Evolutionary conservation across 1,140 invertebrate genomes (phyloP).

Genomic region (Coenobita brevimanus): DNA sequence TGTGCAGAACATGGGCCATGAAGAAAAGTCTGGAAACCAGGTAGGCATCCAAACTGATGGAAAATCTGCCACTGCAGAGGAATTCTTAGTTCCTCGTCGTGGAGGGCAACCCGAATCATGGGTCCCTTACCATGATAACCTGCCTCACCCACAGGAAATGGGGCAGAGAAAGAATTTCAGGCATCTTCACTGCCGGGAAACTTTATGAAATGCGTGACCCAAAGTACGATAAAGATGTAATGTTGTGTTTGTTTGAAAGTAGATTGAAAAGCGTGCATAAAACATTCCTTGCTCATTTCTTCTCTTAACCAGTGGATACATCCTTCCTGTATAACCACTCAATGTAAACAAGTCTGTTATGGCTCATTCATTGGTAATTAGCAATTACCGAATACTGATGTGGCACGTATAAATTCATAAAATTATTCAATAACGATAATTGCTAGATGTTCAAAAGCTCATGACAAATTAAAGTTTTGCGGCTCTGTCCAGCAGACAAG

Average conservation of each 20-base stretch:
- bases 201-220: background rate
- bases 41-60: background rate
- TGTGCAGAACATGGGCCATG: background rate
- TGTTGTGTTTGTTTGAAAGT: constrained; percentile 49
- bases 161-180: too few species aligned
- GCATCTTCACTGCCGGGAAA: too few species aligned
- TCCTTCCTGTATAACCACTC: constrained; percentile 2
- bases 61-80: too few species aligned
- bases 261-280: constrained; percentile 56
- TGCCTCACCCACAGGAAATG: too few species aligned
- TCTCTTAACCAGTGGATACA: constrained; percentile 16
- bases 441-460: too few species aligned
- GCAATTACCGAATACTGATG: constrained; percentile 16
- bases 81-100: too few species aligned
- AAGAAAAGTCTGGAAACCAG: background rate
- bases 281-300: constrained; percentile 34
- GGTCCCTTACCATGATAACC: too few species aligned
- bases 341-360: background rate
- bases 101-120: too few species aligned
- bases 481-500: too few species aligned
- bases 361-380: constrained; percentile 9
- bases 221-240: background rate
- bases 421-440: too few species aligned
- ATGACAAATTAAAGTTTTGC: too few species aligned
- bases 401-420: background rate